Percentiles rank a stretch among this genome's conserved stretches.
phyloP scores from a whole-genome alignment of 2,797 vertebrate genomes.

The Neosilurus hyrtlii region DNA sequence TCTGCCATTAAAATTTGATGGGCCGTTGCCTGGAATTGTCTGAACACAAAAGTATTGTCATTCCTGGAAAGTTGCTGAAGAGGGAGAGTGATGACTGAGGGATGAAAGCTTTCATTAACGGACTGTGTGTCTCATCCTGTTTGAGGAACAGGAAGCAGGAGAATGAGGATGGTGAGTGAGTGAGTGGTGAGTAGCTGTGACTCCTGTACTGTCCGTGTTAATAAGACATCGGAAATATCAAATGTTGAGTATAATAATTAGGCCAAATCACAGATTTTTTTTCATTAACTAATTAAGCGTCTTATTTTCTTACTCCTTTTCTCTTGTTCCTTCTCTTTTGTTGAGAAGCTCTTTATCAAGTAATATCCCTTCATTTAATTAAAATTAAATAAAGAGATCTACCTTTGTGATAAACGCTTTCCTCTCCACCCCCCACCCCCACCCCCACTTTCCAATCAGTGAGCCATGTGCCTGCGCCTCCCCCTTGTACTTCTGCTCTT shows the following conservation, averaged over 20 bases:
- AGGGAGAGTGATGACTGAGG: constrained; percentile 40
- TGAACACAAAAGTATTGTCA: constrained; percentile 38
- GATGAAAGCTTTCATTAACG: constrained; percentile 27
- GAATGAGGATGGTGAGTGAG: constrained; percentile 64
- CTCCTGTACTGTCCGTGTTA: constrained; percentile 1
- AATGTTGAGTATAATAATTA: neutral
- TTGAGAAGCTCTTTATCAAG: neutral
- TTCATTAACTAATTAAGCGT: neutral
- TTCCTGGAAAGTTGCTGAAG: constrained; percentile 52
- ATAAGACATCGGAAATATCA: neutral
- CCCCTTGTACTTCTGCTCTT: constrained; percentile 65
- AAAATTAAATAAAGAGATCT: neutral
- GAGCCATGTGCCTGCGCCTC: constrained; percentile 71
- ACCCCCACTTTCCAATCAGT: constrained; percentile 57
- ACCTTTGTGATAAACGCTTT: neutral
- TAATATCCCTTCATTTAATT: neutral
- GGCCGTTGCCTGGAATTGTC: constrained; percentile 67
- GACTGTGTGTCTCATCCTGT: constrained; percentile 39
- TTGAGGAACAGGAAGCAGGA: constrained; percentile 52
- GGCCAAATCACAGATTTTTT: neutral
- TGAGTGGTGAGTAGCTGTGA: constrained; percentile 6
- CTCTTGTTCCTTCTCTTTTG: neutral
- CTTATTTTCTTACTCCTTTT: neutral
- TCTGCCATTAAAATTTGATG: constrained; percentile 76
- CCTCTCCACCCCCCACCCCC: constrained; percentile 3